Percentiles rank a stretch among this genome's conserved stretches.
Evolutionary conservation across 2,113 vertebrate species (phyloP).

Genomic region (Emydura subglobosa): DNA sequence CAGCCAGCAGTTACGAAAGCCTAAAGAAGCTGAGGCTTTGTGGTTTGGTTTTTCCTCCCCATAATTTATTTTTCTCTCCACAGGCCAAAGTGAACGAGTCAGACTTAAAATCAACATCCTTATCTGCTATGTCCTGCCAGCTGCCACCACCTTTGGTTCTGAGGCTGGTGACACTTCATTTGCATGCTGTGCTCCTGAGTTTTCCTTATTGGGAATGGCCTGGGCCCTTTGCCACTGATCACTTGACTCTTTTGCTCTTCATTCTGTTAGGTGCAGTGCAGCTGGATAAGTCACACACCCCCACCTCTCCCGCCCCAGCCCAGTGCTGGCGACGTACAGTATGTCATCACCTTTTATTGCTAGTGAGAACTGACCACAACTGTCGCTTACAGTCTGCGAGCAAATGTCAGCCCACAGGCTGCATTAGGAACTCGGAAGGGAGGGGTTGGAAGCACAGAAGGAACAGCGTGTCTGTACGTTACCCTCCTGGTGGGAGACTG

Average conservation of each 20-base stretch:
- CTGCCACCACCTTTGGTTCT: neutral
- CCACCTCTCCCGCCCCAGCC: neutral
- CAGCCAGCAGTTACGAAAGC: neutral
- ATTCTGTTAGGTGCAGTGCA: neutral
- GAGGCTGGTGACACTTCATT: neutral
- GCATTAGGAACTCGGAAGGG: rapidly evolving
- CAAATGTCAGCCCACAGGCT: neutral
- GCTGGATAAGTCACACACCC: neutral
- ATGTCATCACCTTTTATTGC: neutral
- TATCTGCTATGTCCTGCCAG: neutral
- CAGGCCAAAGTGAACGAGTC: neutral
- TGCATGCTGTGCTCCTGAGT: neutral
- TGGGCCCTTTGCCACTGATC: rapidly evolving
- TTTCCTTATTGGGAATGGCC: conserved; percentile 21
- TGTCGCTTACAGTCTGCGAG: neutral
- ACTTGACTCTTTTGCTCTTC: neutral
- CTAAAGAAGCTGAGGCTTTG: rapidly evolving
- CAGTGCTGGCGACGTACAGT: rapidly evolving
- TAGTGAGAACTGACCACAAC: neutral
- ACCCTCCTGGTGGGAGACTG: neutral
- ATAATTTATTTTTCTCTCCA: neutral
- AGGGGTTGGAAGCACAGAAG: neutral
- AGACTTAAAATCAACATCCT: neutral
- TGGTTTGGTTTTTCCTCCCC: neutral
- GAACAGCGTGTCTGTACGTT: neutral